Conservation (phyloP, 2,797 vertebrate species). For the Syndactyla subalaris region DNA sequence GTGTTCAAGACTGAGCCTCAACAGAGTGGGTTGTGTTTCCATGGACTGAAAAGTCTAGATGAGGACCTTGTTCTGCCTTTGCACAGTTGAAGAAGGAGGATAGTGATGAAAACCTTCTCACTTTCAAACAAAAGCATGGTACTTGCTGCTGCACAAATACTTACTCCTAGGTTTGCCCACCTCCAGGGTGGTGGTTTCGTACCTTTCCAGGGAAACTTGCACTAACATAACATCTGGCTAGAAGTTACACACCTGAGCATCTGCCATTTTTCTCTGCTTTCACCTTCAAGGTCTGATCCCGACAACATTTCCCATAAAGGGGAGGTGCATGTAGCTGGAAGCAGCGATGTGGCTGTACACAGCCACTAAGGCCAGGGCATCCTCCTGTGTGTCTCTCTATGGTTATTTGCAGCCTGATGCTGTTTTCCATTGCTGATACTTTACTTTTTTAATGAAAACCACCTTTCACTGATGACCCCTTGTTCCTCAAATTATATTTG, state of each 20-base stretch:
- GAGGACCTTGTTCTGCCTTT: not conserved
- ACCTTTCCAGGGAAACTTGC: not conserved
- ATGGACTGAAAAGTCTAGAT: not conserved
- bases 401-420: not conserved
- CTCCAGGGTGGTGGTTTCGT: not conserved
- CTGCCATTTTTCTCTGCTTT: not conserved
- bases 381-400: not conserved
- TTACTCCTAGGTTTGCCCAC: not conserved
- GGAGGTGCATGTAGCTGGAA: not conserved
- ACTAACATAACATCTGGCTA: not conserved
- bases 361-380: rapidly evolving
- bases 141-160: not conserved
- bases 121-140: not conserved
- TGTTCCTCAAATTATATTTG: not conserved
- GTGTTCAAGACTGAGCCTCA: not conserved
- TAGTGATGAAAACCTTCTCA: not conserved
- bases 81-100: not conserved
- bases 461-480: not conserved
- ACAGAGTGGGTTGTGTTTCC: not conserved
- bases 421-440: not conserved
- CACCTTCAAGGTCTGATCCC: not conserved
- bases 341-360: rapidly evolving
- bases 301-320: rapidly evolving
- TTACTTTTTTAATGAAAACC: not conserved
- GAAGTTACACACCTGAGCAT: not conserved